These are phyloP conservation scores for Caenorhabditis sp. DNA, from an alignment of 2,888 invertebrate genomes.

Conservation along the genomic window DNA sequence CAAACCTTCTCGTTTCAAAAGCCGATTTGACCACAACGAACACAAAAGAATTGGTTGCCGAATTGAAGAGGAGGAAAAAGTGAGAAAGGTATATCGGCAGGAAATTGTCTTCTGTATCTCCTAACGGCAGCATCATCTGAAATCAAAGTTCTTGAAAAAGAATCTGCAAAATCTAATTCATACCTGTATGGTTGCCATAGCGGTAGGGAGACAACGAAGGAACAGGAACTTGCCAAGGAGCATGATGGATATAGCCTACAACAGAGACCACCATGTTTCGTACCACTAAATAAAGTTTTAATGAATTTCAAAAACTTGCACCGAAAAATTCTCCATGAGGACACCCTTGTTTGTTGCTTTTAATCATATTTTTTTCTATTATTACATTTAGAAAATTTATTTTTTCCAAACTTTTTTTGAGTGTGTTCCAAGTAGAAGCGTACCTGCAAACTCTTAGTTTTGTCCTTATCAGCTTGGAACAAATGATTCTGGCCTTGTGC, in stretches of 20 bases:
- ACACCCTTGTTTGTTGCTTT: no score
- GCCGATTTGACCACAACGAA: conserved; percentile 77
- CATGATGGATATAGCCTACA: conserved; percentile 75
- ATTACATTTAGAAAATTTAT: no score
- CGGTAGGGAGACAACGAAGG: conserved; percentile 76
- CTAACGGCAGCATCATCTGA: conserved; percentile 44
- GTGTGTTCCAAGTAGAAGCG: no score
- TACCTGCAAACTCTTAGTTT: conserved; percentile 76
- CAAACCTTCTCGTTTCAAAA: conserved; percentile 75
- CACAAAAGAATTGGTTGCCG: conserved; percentile 77
- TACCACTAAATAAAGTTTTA: no score
- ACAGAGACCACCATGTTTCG: no score
- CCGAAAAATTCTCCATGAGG: no score
- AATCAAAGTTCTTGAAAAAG: no score
- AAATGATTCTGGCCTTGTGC: conserved; percentile 76
- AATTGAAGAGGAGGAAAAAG: conserved; percentile 75
- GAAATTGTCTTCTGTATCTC: conserved; percentile 13
- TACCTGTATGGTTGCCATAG: conserved; percentile 66
- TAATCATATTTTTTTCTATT: not conserved
- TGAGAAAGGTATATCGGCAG: conserved; percentile 57
- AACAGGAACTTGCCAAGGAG: conserved; percentile 76
- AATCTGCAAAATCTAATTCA: not conserved
- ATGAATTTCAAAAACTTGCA: no score
- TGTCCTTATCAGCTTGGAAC: conserved; percentile 76
- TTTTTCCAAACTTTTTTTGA: no score